These are phyloP conservation scores for Tauraco erythrolophus DNA, from an alignment of 2,113 vertebrate genomes.

Conservation along the genomic window DNA sequence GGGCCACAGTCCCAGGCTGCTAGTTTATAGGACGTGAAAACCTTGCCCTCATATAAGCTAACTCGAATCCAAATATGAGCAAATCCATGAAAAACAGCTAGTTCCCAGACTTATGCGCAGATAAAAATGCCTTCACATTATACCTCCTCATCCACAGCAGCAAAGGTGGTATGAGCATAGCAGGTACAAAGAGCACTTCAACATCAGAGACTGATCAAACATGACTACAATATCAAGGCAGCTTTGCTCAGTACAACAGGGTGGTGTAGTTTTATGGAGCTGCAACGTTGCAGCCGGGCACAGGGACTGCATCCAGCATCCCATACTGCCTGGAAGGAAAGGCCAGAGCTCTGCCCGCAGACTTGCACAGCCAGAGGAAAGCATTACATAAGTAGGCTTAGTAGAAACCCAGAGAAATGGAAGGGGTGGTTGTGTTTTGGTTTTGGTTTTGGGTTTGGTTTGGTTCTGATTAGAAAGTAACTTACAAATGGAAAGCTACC, in stretches of 20 bases:
- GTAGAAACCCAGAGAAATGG: not conserved
- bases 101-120: not conserved
- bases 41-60: not conserved
- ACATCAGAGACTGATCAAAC: not conserved
- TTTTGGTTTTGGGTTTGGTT: not conserved
- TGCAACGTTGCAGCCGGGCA: fast-evolving
- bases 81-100: not conserved
- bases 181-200: not conserved
- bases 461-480: not conserved
- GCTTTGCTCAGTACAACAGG: not conserved
- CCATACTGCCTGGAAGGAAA: not conserved
- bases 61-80: not conserved
- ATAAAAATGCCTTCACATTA: not conserved
- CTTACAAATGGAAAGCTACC: not conserved
- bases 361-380: not conserved
- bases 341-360: not conserved
- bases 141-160: not conserved
- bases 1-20: too few species aligned
- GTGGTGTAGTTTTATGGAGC: fast-evolving
- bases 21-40: not conserved
- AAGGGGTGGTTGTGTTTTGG: not conserved
- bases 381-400: not conserved
- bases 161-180: not conserved
- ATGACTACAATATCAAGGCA: not conserved
- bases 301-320: not conserved